Evolutionary conservation across 1,140 invertebrate species (phyloP), one percentile per base, ranked within the genome.

Genomic region (Drosophila orosa): DNA sequence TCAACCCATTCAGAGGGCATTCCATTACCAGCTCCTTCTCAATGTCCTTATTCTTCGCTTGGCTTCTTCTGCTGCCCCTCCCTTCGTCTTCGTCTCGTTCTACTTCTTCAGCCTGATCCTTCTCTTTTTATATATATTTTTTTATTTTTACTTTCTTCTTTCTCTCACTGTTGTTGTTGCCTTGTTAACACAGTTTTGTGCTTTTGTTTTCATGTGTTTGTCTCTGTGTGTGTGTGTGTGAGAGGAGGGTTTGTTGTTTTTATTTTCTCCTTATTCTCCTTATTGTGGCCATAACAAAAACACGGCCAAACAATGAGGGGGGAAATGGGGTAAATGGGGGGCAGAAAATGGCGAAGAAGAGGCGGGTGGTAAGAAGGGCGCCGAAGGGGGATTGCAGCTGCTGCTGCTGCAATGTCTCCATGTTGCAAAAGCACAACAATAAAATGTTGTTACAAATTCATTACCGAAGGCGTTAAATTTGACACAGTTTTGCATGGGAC

Each of bases 371-470:
- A 25, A 29, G 15, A 3, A 8, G 27, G 19, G 15, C 9, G 39
- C 5, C 29, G 13, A 39, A 39, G 19, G 35, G 63, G 33, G 31
- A 54, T 12, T 50, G 54, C 50, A 75, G 74, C 60, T 39, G 50
- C 24, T 40, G 25, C 42, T 35, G 47, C 37, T 77, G 40, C 55
- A 60, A 52, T 54, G 50, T 57, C 45, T 66, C 42, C 68, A 44
- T 44, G 50, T 60, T 58, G 73, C 62, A 85, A 84, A 84, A 84
- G 81, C 81, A 78, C 82, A 89, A 87, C 84, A 89, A 89, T 89
- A 89, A 89, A 87, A 87, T 83, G 84, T 86, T 87, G 80, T 89
- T 89, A 89, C 84, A 89, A 89, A 89, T 89, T 89, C 84, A 89
- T 89, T 89, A 89, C 84, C 85, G 84, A 89, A 89, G 84, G 84